Evolutionary conservation across 2,888 invertebrate genomes (phyloP).

Genomic region (Clivina fossor): DNA sequence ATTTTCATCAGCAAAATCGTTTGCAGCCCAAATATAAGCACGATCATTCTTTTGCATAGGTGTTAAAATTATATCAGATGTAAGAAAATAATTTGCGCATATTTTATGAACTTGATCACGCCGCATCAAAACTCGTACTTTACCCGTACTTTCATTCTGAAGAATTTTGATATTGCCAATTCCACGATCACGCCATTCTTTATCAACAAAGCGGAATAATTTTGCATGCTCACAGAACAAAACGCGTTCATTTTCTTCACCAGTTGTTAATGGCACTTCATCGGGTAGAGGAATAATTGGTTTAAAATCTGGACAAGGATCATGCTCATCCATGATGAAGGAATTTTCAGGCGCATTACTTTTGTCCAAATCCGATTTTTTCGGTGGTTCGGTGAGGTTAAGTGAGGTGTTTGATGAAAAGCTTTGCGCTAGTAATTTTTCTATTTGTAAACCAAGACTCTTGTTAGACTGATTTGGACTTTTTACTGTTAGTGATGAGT

Average conservation of each 20-base stretch:
- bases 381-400: not conserved
- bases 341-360: conserved; percentile 45
- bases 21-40: conserved; percentile 79
- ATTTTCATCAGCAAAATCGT: conserved; percentile 84
- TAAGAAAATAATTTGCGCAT: conserved; percentile 88
- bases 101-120: conserved; percentile 88
- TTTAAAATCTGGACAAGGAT: conserved; percentile 69
- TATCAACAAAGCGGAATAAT: conserved; percentile 71
- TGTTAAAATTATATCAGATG: conserved; percentile 72
- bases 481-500: conserved; percentile 46
- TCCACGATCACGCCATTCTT: conserved; percentile 93
- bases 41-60: conserved; percentile 69
- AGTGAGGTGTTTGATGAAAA: conserved; percentile 36
- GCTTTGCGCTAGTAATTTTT: conserved; percentile 48
- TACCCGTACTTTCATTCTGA: conserved; percentile 65
- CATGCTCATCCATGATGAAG: conserved; percentile 48
- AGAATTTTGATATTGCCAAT: conserved; percentile 83
- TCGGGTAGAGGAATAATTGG: conserved; percentile 85
- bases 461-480: conserved; percentile 47
- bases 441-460: conserved; percentile 48
- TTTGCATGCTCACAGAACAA: conserved; percentile 82
- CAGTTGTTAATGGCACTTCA: conserved; percentile 80
- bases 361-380: conserved; percentile 38
- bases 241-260: conserved; percentile 75
- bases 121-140: conserved; percentile 82